Conservation (phyloP, 2,113 vertebrate species). For the Nibea albiflora region DNA sequence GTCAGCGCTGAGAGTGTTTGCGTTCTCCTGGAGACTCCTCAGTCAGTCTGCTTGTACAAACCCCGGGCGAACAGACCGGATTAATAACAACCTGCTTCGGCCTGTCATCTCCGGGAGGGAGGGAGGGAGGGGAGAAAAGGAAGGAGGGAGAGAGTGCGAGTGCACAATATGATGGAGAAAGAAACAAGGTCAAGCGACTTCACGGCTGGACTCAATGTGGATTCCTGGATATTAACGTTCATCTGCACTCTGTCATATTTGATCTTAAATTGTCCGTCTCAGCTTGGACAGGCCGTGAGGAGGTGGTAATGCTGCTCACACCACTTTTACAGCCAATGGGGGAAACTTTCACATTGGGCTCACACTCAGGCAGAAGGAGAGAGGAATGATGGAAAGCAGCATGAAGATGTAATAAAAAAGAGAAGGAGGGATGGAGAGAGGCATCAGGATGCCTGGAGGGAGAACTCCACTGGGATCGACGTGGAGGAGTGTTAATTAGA, state of each 20-base stretch:
- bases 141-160: not conserved
- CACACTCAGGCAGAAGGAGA: too few species aligned
- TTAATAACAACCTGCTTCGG: constrained; percentile 57
- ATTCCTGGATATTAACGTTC: too few species aligned
- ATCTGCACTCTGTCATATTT: too few species aligned
- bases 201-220: too few species aligned
- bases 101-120: constrained; percentile 34
- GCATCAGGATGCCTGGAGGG: not conserved
- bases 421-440: not conserved
- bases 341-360: too few species aligned
- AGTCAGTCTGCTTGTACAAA: constrained; percentile 38
- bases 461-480: constrained; percentile 12
- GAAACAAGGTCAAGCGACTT: too few species aligned
- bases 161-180: not conserved
- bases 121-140: not conserved
- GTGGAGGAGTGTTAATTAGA: constrained; percentile 41
- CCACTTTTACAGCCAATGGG: too few species aligned
- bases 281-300: too few species aligned
- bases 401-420: not conserved
- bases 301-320: too few species aligned
- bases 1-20: constrained; percentile 25
- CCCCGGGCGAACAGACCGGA: constrained; percentile 12
- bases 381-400: too few species aligned
- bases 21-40: constrained; percentile 32
- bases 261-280: too few species aligned